Evolutionary conservation across 2,113 vertebrate genomes (phyloP), one percentile per base, ranked within the genome.

Genomic region (Nerophis lumbriciformis): DNA sequence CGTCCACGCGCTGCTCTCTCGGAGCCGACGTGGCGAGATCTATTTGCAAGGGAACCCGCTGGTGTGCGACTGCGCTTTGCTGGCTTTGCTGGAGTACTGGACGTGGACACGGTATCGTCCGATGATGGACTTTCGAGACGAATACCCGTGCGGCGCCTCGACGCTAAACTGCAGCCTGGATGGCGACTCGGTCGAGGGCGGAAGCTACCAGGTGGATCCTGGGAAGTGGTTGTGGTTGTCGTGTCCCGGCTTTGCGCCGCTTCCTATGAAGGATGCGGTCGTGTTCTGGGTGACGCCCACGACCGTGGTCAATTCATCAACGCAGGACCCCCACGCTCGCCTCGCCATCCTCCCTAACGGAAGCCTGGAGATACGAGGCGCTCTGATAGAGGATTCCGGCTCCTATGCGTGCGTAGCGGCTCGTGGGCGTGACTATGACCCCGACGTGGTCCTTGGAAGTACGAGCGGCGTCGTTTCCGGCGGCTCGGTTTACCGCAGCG

Each of bases 31-130:
- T 60, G 84, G 83, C 61, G 88, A 87, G 56, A 86, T 94, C 78
- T 93, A 93, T 75, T 85, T 95, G 76, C 93, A 95, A 39, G 90
- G 87, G 59, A 95, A 95, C 70, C 93, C 91, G 1, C 86, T 95
- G 72, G 61, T 78, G 13, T 95, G 93, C 77, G 91, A 93, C 77
- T 93, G 93, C 37, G 39, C 77, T 2, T 75, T 93, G 44, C 79
- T 90, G 3, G 87, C 90, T 16, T 78, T 95, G 89, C 70, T 93
- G 39, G 81, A 88, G 72, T 93, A 91, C 69, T 95, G 93, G 93
- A 82, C 84, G 69, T 90, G 89, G 61, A 90, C 90, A 75, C 90
- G 90, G 65, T 94, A 93, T 75, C 81, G 53, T 19, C 88, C 93
- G 0, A 77, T 93, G 15, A 37, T 90, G 68, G 92, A 94, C 71